phyloP scores from a whole-genome alignment of 2,888 invertebrate genomes.

The Drosophila austrosaltans region DNA sequence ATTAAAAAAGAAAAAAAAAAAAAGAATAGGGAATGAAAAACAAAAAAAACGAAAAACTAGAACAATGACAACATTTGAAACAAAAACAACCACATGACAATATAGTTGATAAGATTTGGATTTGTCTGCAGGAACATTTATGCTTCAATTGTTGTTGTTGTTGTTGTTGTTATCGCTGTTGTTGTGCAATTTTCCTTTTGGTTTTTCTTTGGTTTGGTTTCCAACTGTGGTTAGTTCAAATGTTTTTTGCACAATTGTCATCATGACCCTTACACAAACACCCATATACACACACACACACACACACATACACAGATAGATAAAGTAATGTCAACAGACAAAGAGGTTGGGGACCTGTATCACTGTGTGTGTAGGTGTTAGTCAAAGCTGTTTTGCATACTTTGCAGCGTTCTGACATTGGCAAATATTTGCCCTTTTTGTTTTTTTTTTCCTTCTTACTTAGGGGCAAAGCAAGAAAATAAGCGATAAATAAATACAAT shows the following conservation, averaged over 20 bases:
- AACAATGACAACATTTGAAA: conserved; percentile 20
- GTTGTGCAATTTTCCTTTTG: conserved; percentile 59
- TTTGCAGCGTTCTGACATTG: conserved; percentile 66
- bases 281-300: conserved; percentile 25
- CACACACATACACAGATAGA: background rate
- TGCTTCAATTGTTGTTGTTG: conserved; percentile 52
- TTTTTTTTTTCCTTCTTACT: conserved; percentile 45
- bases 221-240: conserved; percentile 40
- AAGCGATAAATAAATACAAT: conserved; percentile 80
- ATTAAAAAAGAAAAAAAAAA: conserved; percentile 37
- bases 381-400: conserved; percentile 74
- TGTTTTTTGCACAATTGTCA: conserved; percentile 68
- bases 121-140: conserved; percentile 64
- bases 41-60: conserved; percentile 42
- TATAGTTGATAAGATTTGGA: conserved; percentile 73
- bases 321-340: conserved; percentile 36
- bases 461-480: conserved; percentile 63
- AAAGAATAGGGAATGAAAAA: conserved; percentile 40
- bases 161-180: conserved; percentile 64
- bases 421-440: conserved; percentile 72
- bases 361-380: conserved; percentile 60
- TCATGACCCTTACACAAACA: conserved; percentile 67
- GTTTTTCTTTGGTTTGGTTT: conserved; percentile 67
- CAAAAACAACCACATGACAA: conserved; percentile 30
- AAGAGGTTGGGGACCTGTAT: background rate